These are phyloP conservation scores for Apolygus lucorum DNA, from an alignment of 1,140 invertebrate genomes.

Conservation along the genomic window DNA sequence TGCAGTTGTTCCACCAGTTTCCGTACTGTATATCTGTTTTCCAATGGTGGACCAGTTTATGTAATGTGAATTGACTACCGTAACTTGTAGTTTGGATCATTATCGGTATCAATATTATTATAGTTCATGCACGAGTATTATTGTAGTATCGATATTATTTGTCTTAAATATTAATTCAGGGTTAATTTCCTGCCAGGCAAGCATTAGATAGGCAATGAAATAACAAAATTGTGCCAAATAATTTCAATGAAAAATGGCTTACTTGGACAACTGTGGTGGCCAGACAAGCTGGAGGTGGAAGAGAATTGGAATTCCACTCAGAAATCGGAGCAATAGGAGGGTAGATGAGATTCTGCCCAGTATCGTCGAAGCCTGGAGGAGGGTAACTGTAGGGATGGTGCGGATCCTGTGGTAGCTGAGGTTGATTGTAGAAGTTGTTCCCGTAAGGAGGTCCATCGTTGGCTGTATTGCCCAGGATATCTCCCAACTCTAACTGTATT, in stretches of 20 bases:
- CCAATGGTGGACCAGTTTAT: no score
- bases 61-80: no score
- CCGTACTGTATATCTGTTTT: no score
- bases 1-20: no score
- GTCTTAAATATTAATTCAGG: no score
- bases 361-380: background rate
- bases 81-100: no score
- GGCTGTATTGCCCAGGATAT: background rate
- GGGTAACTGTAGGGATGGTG: constrained; percentile 7
- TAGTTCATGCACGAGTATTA: no score
- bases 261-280: constrained; percentile 19
- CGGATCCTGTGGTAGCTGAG: background rate
- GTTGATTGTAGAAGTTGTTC: background rate
- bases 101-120: no score
- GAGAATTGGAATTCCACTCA: background rate
- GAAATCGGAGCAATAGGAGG: constrained; percentile 4
- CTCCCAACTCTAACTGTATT: constrained; percentile 40
- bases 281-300: background rate
- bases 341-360: constrained; percentile 18
- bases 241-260: background rate
- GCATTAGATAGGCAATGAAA: no score
- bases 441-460: background rate
- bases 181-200: no score
- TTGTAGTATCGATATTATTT: no score
- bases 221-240: no score